phyloP scores from a whole-genome alignment of 2,113 vertebrate species.

The Pangasianodon gigas region DNA sequence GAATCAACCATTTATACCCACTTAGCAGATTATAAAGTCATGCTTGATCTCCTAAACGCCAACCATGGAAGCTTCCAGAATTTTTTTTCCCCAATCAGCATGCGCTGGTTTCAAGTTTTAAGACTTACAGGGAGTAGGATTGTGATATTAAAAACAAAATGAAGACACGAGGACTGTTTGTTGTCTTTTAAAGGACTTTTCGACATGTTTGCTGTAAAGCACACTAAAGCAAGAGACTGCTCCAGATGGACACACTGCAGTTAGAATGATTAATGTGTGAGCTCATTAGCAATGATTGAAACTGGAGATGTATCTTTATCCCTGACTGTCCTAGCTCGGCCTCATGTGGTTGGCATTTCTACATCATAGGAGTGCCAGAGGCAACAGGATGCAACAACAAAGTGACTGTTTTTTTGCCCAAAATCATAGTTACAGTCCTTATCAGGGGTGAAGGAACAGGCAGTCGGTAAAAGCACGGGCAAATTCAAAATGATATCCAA shows the following conservation, averaged over 20 bases:
- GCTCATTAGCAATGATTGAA: not conserved
- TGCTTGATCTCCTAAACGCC: not conserved
- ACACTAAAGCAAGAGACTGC: not conserved
- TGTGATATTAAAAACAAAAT: not conserved
- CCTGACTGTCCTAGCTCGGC: not conserved
- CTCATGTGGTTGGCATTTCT: not conserved
- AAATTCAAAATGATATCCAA: not conserved
- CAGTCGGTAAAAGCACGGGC: not conserved
- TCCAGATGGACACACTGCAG: not conserved
- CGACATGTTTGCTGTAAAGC: not conserved
- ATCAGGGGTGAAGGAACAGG: not conserved
- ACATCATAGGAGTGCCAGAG: not conserved
- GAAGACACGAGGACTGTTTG: no score
- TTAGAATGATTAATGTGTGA: not conserved
- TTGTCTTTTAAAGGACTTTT: not conserved
- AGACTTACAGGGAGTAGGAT: not conserved
- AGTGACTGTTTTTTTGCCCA: not conserved
- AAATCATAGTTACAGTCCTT: not conserved
- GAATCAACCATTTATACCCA: not conserved
- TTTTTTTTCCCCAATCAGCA: not conserved
- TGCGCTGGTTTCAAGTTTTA: not conserved
- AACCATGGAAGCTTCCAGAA: not conserved
- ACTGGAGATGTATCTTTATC: not conserved
- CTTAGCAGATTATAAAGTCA: not conserved
- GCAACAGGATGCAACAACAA: conserved; percentile 14